Base-by-base conservation (phyloP, 2,888 invertebrate species). In the Sinohyriopsis cumingii region DNA sequence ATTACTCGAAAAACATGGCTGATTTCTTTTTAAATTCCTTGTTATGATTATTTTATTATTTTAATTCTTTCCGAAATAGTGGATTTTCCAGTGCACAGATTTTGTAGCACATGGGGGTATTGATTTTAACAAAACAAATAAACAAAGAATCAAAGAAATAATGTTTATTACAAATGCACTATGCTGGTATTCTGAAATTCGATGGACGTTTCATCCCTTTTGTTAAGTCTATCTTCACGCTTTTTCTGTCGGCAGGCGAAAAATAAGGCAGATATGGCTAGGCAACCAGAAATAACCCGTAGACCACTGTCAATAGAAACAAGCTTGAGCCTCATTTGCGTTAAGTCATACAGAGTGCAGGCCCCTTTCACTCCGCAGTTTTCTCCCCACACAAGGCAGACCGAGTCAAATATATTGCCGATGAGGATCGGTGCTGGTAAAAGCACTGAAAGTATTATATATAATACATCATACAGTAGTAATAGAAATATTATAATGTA, bases 391-490 rank as follows among this genome's bases (percentile, higher is more conserved):
- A 77, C 28, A 15, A 68, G 64, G 63, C 82, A 82, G 18, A 75
- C 57, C 4, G 75, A 67, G 67, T 82, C 82, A 63, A 79, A 79
- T 18, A 82, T 19, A 15, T 77, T 72, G 22, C 82, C 82, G 64
- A 74, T 76, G 2, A 78, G 69, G n/a, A 82, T 79, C 0, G 82
- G 82, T 9, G 77, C 78, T 15, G 82, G 82, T 6, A 82, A 63
- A 62, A 78, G 78, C 7, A 79, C 80, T 82, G 72, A n/a, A 77
- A 77, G 24, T 5, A 64, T 33, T 9, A 33, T 33, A 33, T 9
- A 9, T 33, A 33, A 9, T 5, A 7, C 7, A 3, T 33, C 7
- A 33, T 33, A 33, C 6, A 33, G 33, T 33, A 33, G 33, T 28
- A 28, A 28, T 5, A 28, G 3, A 5, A 5, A 28, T 28, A 28